Base-by-base conservation (phyloP, 1,140 invertebrate species). In the Neodiprion fabricii region DNA sequence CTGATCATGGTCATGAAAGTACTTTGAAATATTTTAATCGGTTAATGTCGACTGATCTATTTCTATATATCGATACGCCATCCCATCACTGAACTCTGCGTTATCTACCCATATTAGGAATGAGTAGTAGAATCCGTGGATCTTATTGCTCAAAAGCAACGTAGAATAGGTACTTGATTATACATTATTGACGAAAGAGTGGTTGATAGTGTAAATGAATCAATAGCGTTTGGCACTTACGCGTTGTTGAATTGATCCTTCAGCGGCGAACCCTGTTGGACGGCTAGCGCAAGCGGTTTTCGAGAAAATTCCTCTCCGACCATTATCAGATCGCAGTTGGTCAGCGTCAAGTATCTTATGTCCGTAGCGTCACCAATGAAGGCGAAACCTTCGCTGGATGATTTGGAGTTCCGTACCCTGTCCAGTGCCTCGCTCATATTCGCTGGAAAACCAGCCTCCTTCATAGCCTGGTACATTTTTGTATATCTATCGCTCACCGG, bases 391-490 rank as follows among this genome's bases (percentile, higher is more conserved):
- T 95, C 96, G 50, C 92, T 94, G 0, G 93, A 93, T 2, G 92
- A 91, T 67, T 92, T 92, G 0, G 93, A 94, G 21, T 67, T 91
- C 4, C 93, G 87, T 0, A 99, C 96, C 76, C 96, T 90, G 12
- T 90, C 87, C 0, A 99, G 83, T 0, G 96, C 97, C 72, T 95
- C 94, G 0, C 96, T 92, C 8, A 94, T 89, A 3, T 89, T 92
- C 17, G 90, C 89, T 0, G 98, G 97, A 23, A 99, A 91, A 0
- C 90, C 91, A 0, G 96, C 94, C 78, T 98, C 96, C 81, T 95
- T 93, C 97, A 99, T 99, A 0, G 96, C 96, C 84, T 98, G 95
- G 94, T 97, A 98, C 92, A 99, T 98, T 86, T 99, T 99, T 1
- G 97, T 99, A 86, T 98, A 99, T 81, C 98, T 99, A 85, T 99